Percentiles rank a stretch among this genome's conserved stretches.
Evolutionary conservation across 2,113 vertebrate species (phyloP).

Genomic region (Bubo blakistoni): DNA sequence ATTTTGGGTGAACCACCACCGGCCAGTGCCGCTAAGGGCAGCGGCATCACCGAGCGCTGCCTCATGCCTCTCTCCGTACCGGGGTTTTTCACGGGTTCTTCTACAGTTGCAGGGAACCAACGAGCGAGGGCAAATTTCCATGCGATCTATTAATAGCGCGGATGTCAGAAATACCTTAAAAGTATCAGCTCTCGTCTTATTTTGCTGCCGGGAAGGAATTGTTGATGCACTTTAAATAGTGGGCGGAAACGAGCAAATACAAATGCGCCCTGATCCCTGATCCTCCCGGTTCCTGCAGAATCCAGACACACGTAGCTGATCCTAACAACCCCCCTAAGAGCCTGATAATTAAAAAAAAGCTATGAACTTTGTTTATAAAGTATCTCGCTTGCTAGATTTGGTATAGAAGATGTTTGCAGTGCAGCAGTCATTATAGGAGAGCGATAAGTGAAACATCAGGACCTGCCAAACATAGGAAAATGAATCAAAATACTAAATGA

Average conservation of each 20-base stretch:
- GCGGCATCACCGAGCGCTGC: neutral
- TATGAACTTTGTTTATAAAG: neutral
- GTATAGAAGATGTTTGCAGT: neutral
- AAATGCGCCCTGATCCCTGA: neutral
- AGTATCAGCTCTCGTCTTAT: neutral
- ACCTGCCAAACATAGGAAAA: neutral
- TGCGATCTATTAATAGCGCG: neutral
- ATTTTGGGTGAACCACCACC: neutral
- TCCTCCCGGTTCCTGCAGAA: neutral
- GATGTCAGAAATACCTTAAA: slow-evolving; percentile 35
- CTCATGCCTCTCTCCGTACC: neutral
- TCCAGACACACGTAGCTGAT: neutral
- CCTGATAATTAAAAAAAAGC: neutral
- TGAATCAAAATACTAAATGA: slow-evolving; percentile 52
- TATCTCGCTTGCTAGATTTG: neutral
- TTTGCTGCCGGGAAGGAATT: slow-evolving; percentile 39
- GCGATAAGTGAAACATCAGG: neutral
- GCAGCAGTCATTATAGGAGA: neutral
- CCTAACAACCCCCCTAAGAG: neutral
- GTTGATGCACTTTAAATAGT: slow-evolving; percentile 26
- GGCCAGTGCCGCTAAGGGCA: neutral
- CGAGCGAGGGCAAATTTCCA: neutral
- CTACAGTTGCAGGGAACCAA: neutral
- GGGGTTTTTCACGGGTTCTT: neutral
- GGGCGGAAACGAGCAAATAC: neutral